Conservation (phyloP, 64 coral and sea anemone species). For the Dendronephthya gigantea region DNA sequence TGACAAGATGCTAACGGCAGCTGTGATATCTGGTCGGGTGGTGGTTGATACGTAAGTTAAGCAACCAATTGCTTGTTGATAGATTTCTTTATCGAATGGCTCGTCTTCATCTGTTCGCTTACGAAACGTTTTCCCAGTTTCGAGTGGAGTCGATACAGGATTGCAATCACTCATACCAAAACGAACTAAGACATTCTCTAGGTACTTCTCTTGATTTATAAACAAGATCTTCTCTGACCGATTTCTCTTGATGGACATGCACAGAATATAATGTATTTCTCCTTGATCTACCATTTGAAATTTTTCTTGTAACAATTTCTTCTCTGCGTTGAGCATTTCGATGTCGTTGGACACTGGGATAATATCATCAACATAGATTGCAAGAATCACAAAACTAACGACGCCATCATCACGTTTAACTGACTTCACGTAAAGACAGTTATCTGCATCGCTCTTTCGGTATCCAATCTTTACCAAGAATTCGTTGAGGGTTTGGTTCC, state of each 20-base stretch:
- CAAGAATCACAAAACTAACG: slow-evolving; percentile 27
- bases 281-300: slow-evolving; percentile 33
- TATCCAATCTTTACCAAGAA: slow-evolving; percentile 12
- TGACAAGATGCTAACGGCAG: background rate
- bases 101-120: slow-evolving; percentile 20
- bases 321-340: slow-evolving; percentile 20
- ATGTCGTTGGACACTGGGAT: slow-evolving; percentile 21
- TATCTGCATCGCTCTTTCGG: slow-evolving; percentile 12
- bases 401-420: slow-evolving; percentile 24
- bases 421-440: slow-evolving; percentile 26
- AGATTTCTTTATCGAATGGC: background rate
- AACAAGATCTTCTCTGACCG: background rate
- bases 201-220: slow-evolving; percentile 20
- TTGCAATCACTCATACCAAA: slow-evolving; percentile 35
- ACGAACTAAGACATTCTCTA: slow-evolving; percentile 4
- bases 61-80: slow-evolving; percentile 27
- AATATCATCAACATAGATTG: slow-evolving; percentile 26
- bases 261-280: slow-evolving; percentile 22
- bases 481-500: slow-evolving; percentile 19
- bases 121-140: slow-evolving; percentile 18
- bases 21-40: background rate
- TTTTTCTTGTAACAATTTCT: background rate
- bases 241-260: slow-evolving; percentile 20
- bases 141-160: slow-evolving; percentile 9
- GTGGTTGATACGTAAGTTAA: slow-evolving; percentile 5